Conservation (phyloP, 2,888 invertebrate species). For the Eilema depressum region DNA sequence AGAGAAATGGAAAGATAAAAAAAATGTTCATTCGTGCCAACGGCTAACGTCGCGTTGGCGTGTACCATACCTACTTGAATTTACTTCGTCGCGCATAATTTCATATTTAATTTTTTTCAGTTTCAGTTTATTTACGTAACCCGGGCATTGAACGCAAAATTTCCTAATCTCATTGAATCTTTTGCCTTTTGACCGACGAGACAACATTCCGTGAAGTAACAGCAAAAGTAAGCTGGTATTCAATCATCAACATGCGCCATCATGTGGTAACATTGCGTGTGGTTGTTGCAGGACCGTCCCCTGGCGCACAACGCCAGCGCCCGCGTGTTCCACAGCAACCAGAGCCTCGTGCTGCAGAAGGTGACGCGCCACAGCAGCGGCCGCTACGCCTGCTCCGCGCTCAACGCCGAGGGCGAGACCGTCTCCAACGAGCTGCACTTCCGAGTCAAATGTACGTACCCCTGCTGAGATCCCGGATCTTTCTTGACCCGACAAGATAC, state of each 20-base stretch:
- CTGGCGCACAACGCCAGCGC: conserved; percentile 95
- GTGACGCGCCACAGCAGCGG: conserved; percentile 95
- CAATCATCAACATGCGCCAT: not conserved
- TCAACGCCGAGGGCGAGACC: conserved; percentile 95
- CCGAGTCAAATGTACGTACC: conserved; percentile 95
- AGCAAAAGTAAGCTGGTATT: not conserved
- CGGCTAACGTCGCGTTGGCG: too few relatives aligned
- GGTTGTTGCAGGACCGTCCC: conserved; percentile 88
- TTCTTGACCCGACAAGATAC: too few relatives aligned
- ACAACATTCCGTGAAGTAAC: not conserved
- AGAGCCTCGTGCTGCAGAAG: conserved; percentile 96
- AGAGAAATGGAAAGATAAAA: too few relatives aligned
- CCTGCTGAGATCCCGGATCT: not conserved
- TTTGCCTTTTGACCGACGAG: too few relatives aligned
- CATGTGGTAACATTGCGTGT: not conserved
- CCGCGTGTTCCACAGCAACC: conserved; percentile 96
- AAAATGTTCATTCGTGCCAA: too few relatives aligned
- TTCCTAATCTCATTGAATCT: too few relatives aligned
- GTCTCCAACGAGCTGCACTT: conserved; percentile 94
- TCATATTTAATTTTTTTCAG: too few relatives aligned
- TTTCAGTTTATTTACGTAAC: too few relatives aligned
- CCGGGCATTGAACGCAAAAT: too few relatives aligned
- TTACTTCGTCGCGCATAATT: too few relatives aligned
- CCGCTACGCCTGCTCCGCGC: conserved; percentile 95
- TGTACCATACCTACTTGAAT: too few relatives aligned